Conservation (phyloP, 2,888 invertebrate genomes). For the Ichneumoninae sp. region DNA sequence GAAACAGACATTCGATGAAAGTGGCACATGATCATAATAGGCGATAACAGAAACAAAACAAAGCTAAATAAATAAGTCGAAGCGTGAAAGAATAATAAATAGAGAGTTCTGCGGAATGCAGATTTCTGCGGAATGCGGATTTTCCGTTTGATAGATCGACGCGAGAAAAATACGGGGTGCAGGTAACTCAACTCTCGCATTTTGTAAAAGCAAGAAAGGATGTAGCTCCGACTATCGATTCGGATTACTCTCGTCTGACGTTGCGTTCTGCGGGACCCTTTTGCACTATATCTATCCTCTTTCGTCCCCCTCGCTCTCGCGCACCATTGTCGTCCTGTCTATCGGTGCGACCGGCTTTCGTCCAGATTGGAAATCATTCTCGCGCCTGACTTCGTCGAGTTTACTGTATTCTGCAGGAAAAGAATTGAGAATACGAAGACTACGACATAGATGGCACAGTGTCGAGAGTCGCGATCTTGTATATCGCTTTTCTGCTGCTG, state of each 20-base stretch:
- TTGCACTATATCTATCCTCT: slow-evolving; percentile 22
- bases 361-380: slow-evolving; percentile 65
- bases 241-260: slow-evolving; percentile 52
- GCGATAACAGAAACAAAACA: not conserved
- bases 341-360: slow-evolving; percentile 59
- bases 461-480: slow-evolving; percentile 28
- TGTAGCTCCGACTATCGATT: slow-evolving; percentile 55
- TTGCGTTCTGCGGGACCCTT: slow-evolving; percentile 29
- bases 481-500: slow-evolving; percentile 16
- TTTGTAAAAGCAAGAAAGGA: slow-evolving; percentile 45
- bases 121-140: not conserved
- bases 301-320: slow-evolving; percentile 19
- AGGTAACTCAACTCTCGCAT: slow-evolving; percentile 44
- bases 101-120: not conserved
- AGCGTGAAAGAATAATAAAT: not conserved
- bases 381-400: slow-evolving; percentile 51
- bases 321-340: slow-evolving; percentile 61
- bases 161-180: slow-evolving; percentile 26
- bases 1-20: not conserved
- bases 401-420: slow-evolving; percentile 61
- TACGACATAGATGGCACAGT: slow-evolving; percentile 30
- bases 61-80: not conserved
- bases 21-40: not conserved
- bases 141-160: slow-evolving; percentile 13
- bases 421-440: slow-evolving; percentile 47